Conservation (phyloP, 2,888 invertebrate species). For the Caenorhabditis angaria region DNA sequence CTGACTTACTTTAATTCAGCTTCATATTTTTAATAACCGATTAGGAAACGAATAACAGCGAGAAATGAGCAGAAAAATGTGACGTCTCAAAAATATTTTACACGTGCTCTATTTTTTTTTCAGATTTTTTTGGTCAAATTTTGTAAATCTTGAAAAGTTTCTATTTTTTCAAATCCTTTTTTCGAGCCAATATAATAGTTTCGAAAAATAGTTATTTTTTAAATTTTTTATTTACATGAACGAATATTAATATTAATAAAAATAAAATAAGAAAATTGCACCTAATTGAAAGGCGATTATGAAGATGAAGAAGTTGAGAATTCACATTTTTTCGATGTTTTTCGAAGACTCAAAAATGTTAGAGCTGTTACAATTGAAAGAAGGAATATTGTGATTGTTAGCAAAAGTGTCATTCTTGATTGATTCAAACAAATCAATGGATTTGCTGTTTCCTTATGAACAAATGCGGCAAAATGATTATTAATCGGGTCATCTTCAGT, state of each 20-base stretch:
- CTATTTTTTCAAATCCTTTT: too few relatives aligned
- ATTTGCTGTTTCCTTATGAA: neutral
- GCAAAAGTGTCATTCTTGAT: constrained; percentile 22
- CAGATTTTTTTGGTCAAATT: too few relatives aligned
- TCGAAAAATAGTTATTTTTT: too few relatives aligned
- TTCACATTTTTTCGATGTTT: constrained; percentile 24
- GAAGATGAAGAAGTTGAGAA: constrained; percentile 5
- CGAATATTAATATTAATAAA: neutral
- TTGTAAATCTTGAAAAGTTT: too few relatives aligned
- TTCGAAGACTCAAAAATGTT: constrained; percentile 18
- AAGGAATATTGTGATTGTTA: constrained; percentile 25
- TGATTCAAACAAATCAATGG: constrained; percentile 34
- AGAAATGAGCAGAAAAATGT: too few relatives aligned
- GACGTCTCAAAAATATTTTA: too few relatives aligned
- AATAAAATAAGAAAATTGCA: constrained; percentile 13
- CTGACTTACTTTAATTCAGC: too few relatives aligned
- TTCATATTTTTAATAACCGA: too few relatives aligned
- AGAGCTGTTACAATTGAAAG: constrained; percentile 25
- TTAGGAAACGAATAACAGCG: too few relatives aligned
- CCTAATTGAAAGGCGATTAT: constrained; percentile 7
- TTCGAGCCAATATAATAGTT: too few relatives aligned
- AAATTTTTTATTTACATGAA: neutral
- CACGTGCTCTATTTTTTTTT: too few relatives aligned
- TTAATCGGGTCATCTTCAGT: neutral
- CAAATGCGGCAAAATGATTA: neutral